Evolutionary conservation across 2,113 vertebrate species (phyloP).

Genomic region (Circaetus gallicus): DNA sequence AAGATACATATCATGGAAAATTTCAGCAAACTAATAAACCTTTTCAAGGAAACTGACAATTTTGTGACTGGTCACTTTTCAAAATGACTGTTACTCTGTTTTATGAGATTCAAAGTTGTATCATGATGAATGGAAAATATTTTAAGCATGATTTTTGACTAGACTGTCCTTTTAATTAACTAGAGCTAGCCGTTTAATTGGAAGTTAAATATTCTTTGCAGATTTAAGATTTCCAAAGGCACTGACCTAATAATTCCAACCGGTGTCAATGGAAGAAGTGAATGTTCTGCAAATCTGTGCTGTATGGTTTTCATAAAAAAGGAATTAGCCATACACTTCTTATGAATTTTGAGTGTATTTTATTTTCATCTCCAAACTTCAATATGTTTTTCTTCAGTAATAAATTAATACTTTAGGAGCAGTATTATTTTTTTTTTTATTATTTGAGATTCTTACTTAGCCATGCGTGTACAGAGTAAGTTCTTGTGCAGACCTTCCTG

Average conservation of each 20-base stretch:
- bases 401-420: conserved; percentile 53
- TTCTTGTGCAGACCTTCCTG: conserved; percentile 6
- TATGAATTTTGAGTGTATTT: conserved; percentile 70
- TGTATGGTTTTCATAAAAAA: conserved; percentile 74
- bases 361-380: conserved; percentile 66
- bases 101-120: not conserved
- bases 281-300: conserved; percentile 25
- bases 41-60: not conserved
- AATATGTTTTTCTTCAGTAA: conserved; percentile 47
- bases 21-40: not conserved
- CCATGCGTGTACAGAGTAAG: not conserved
- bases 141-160: conserved; percentile 1
- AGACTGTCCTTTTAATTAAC: conserved; percentile 63
- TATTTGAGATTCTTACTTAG: conserved; percentile 1
- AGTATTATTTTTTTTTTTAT: not conserved
- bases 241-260: conserved; percentile 46
- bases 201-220: conserved; percentile 72
- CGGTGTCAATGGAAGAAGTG: not conserved
- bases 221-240: conserved; percentile 66
- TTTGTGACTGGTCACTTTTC: not conserved
- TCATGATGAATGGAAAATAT: not conserved
- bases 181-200: conserved; percentile 68
- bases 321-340: conserved; percentile 71
- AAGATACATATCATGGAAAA: not conserved
- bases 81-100: not conserved